Evolutionary conservation across 1,140 invertebrate species (phyloP), one percentile per base, ranked within the genome.

Genomic region (Penaeus vannamei): DNA sequence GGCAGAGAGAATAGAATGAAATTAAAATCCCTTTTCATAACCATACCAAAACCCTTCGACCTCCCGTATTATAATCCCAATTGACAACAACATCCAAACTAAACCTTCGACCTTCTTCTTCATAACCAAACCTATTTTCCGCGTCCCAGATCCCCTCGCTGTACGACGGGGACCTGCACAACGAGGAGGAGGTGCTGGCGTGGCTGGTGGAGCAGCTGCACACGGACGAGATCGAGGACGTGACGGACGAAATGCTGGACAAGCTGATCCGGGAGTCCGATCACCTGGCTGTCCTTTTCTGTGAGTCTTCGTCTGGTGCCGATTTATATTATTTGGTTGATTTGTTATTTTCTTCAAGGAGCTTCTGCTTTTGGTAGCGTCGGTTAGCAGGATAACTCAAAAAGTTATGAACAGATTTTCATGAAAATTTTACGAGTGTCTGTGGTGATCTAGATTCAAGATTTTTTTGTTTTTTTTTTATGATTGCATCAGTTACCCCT

Each of bases 201-300:
- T 98, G 97, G 97, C 93, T 98, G 36, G 94, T 97, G 88, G 95
- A 95, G 81, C 97, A 98, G 93, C 93, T 97, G 85, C 96, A 97
- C 93, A 96, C 96, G 91, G 97, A 98, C 93, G 97, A 98, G 95
- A 98, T 98, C 92, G 97, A 98, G 94, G 97, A 98, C 94, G 96
- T 98, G 61, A 98, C 97, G 69, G 97, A 98, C 93, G 97, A 98
- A 94, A 98, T 98, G 96, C 94, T 98, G 82, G 97, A 98, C 92
- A 95, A 96, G 92, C 94, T 98, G 80, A 96, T 98, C 85, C 97
- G 97, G 92, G 96, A 98, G 92, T 96, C 96, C 85, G 97, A 97
- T 93, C 97, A 96, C 89, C 94, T 98, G 90, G 97, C 97, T 84
- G 97, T 98, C 87, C 94, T 98, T 66, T 98, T 98, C 93, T 98